phyloP scores from a whole-genome alignment of 2,888 invertebrate species.

The Caenorhabditis sp. region DNA sequence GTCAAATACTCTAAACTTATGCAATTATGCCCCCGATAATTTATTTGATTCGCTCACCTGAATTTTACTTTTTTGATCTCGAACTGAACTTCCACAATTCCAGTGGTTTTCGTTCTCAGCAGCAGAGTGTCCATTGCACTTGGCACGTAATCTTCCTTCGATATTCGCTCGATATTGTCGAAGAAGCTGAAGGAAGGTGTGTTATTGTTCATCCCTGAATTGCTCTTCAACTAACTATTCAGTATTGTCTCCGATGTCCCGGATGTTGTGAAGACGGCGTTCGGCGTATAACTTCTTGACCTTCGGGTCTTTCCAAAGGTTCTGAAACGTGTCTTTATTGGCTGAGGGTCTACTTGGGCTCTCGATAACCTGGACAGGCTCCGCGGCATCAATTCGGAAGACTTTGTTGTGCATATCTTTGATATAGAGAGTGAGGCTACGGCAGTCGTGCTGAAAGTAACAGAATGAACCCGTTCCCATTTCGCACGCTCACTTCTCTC shows the following conservation, averaged over 20 bases:
- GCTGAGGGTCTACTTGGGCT: no score
- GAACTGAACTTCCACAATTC: slow-evolving; percentile 68
- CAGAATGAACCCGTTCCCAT: no score
- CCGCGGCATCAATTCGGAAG: slow-evolving; percentile 10
- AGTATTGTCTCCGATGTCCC: slow-evolving; percentile 76
- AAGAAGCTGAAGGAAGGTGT: slow-evolving; percentile 69
- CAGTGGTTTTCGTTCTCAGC: slow-evolving; percentile 73
- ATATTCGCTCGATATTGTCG: slow-evolving; percentile 71
- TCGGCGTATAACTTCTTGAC: slow-evolving; percentile 60
- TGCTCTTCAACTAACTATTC: no score
- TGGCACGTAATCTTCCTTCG: slow-evolving; percentile 68
- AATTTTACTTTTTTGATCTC: slow-evolving; percentile 68
- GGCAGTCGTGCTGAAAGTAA: slow-evolving; percentile 68
- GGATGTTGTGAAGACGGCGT: slow-evolving; percentile 69
- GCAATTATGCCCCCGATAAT: not conserved
- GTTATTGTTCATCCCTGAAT: no score
- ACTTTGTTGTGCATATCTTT: slow-evolving; percentile 23
- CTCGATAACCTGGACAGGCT: slow-evolving; percentile 5
- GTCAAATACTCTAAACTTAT: slow-evolving; percentile 74
- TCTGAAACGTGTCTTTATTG: no score
- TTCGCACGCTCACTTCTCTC: slow-evolving; percentile 64
- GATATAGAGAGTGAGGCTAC: slow-evolving; percentile 16
- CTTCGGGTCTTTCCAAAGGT: slow-evolving; percentile 61
- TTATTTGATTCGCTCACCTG: slow-evolving; percentile 25
- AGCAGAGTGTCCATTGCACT: slow-evolving; percentile 74